These are phyloP conservation scores for Crocuta crocuta DNA, from an alignment of 2,113 vertebrate species.

Conservation along the genomic window DNA sequence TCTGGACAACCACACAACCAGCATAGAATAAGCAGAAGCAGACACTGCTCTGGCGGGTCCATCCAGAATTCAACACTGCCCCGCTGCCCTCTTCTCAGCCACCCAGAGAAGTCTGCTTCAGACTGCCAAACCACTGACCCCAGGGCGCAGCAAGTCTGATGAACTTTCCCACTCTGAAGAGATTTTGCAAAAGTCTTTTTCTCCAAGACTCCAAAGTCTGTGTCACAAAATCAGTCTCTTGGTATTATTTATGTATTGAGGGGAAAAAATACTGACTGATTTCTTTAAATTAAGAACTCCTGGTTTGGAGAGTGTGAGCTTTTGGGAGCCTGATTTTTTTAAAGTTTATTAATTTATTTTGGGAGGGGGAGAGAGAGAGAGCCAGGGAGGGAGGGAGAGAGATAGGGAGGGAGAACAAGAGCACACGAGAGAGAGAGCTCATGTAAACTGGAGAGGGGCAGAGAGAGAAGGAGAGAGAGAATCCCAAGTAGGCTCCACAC, in stretches of 20 bases:
- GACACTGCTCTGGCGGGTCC: neutral
- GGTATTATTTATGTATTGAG: neutral
- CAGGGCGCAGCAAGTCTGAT: neutral
- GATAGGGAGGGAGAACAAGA: no score
- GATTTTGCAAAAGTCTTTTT: neutral
- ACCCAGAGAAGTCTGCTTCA: neutral
- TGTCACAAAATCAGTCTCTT: neutral
- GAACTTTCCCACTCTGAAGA: neutral
- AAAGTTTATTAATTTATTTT: no score
- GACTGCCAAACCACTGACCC: no score
- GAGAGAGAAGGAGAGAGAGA: no score
- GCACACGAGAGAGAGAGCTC: no score
- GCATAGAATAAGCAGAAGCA: neutral
- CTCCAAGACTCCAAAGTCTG: neutral
- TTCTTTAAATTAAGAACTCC: neutral
- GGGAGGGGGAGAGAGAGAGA: no score
- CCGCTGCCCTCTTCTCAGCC: neutral
- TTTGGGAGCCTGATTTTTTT: no score
- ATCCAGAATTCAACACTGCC: neutral
- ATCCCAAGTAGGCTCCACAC: no score
- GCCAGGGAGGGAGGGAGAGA: no score
- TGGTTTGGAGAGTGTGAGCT: neutral
- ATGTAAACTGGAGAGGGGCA: no score
- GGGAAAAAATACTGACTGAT: neutral
- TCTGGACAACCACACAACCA: neutral